phyloP scores from a whole-genome alignment of 2,113 vertebrate genomes.

The Gallinago media region DNA sequence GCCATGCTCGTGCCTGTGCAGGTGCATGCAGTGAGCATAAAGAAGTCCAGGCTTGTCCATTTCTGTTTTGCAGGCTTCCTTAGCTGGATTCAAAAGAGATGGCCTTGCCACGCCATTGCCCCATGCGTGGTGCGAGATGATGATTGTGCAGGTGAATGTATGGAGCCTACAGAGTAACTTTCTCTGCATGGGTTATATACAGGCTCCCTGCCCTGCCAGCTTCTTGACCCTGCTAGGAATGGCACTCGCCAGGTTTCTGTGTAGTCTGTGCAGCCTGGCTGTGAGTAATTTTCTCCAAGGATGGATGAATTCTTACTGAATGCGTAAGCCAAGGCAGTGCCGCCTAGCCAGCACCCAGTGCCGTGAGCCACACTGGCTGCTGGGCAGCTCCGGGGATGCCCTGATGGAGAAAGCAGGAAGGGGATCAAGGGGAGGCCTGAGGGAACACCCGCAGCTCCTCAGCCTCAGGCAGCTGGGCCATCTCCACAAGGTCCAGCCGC shows the following conservation, averaged over 20 bases:
- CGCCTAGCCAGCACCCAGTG: not conserved
- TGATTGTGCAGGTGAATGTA: accelerated
- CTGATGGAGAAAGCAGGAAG: no score
- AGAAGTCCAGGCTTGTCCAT: accelerated
- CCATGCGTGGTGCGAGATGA: accelerated
- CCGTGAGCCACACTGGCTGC: not conserved
- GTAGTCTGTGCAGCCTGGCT: accelerated
- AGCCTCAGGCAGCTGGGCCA: not conserved
- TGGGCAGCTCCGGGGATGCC: accelerated
- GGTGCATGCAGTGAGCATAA: accelerated
- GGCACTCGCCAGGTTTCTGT: accelerated
- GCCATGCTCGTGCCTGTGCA: accelerated
- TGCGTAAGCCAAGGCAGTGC: accelerated
- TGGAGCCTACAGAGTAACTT: not conserved
- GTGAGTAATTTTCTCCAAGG: not conserved
- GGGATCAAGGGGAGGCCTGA: not conserved
- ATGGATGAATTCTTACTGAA: not conserved
- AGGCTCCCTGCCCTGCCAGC: not conserved
- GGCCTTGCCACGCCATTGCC: not conserved
- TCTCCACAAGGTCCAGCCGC: accelerated
- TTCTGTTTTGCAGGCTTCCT: not conserved
- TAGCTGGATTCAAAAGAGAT: not conserved
- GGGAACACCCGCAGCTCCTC: accelerated
- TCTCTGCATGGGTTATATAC: not conserved
- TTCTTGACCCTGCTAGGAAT: not conserved